Base-by-base conservation (phyloP, 2,888 invertebrate species). In the Noctuana brunneofusca region DNA sequence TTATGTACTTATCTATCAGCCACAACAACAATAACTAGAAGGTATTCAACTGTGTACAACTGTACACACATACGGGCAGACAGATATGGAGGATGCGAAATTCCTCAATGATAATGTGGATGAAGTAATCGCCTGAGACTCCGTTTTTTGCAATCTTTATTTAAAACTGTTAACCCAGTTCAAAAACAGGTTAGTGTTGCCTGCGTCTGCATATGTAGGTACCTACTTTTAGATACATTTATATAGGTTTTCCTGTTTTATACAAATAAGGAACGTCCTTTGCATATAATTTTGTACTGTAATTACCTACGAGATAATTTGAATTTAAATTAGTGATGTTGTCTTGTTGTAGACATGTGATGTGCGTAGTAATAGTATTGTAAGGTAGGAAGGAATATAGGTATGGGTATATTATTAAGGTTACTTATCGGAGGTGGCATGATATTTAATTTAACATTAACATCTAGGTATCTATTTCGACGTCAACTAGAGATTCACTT, bases 201-300 rank as follows among this genome's bases (percentile, higher is more conserved):
- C 57, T 63, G 43, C 48, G 48, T 22, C 20, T 48, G 48, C 43
- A n/a, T n/a, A 41, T 16, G 27, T 43, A 52, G 22, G 22, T 48
- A 27, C 32, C 43, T 53, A 54, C 38, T 46, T 62, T 24, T 60
- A 35, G 46, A 55, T 63, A 59, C 58, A 59, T 60, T 60, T 65
- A 64, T 69, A 63, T 66, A 64, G 58, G 66, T 71, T 71, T 72
- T 72, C 69, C 71, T 69, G 68, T 64, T 67, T 52, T 64, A 66
- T 66, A 52, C 66, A 67, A 65, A 58, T 66, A 57, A 54, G 62
- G 69, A 65, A 65, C 59, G 63, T 58, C 32, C 50, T 66, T 59
- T 68, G 67, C 68, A 68, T 66, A 30, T 60, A 54, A 60, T 55
- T 55, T 62, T 49, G 49, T 62, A 11, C 12, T 20, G 20, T 46